Conservation (phyloP, 2,888 invertebrate genomes). For the Perithous albicinctus region DNA sequence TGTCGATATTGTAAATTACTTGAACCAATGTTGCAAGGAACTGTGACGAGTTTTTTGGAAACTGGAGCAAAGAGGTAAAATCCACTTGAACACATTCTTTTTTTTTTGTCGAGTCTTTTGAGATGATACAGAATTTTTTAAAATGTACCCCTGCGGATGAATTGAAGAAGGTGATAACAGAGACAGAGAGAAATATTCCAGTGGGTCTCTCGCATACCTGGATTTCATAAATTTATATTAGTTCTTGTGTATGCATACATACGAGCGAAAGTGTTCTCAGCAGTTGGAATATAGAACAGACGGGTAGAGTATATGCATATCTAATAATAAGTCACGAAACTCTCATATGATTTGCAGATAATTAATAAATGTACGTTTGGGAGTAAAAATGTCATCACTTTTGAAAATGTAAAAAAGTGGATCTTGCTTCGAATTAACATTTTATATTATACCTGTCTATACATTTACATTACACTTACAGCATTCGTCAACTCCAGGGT, state of each 20-base stretch:
- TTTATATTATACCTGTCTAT: conserved; percentile 37
- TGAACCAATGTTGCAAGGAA: background rate
- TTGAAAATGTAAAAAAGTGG: conserved; percentile 13
- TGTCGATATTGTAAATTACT: background rate
- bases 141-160: background rate
- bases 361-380: conserved; percentile 32
- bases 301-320: background rate
- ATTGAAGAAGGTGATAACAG: background rate
- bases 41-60: conserved; percentile 34
- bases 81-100: conserved; percentile 14
- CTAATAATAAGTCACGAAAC: conserved; percentile 29
- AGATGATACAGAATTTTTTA: background rate
- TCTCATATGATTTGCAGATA: conserved; percentile 6
- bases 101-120: background rate
- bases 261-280: background rate
- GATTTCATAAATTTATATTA: conserved; percentile 67
- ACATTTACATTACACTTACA: conserved; percentile 59
- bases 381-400: background rate
- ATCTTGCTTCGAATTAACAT: conserved; percentile 36
- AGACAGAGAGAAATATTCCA: conserved; percentile 7
- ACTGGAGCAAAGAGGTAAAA: conserved; percentile 12
- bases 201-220: conserved; percentile 22
- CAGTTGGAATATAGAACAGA: background rate
- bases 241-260: conserved; percentile 40
- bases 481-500: conserved; percentile 56